Conservation (phyloP, 2,888 invertebrate genomes). For the Dicranocentrus wangi region DNA sequence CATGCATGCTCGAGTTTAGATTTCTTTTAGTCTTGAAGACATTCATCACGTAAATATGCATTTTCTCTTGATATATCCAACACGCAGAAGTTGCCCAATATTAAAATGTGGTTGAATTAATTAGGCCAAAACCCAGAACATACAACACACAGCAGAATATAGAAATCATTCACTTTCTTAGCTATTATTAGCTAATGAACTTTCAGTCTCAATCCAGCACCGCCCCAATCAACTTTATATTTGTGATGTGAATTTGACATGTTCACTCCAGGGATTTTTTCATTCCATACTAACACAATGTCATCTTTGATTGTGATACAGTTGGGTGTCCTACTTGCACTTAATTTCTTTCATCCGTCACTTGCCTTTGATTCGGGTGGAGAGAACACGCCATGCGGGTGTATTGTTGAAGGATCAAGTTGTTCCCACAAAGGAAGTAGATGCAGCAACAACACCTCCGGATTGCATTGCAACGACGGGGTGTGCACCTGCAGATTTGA, state of each 20-base stretch:
- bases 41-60: too few species aligned
- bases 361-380: background rate
- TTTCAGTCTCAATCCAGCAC: too few species aligned
- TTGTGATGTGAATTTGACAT: too few species aligned
- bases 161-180: too few species aligned
- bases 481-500: background rate
- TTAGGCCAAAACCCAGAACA: too few species aligned
- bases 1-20: too few species aligned
- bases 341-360: background rate
- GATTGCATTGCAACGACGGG: background rate
- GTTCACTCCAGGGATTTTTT: background rate
- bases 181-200: too few species aligned
- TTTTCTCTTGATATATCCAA: too few species aligned
- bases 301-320: background rate
- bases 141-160: too few species aligned
- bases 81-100: too few species aligned
- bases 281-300: background rate
- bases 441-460: slow-evolving; percentile 1
- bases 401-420: background rate
- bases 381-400: background rate
- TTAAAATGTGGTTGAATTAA: too few species aligned
- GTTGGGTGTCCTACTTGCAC: background rate
- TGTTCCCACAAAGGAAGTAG: background rate
- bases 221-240: background rate
- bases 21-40: too few species aligned